Conservation (phyloP, 2,113 vertebrate genomes). For the Peucedramus taeniatus region DNA sequence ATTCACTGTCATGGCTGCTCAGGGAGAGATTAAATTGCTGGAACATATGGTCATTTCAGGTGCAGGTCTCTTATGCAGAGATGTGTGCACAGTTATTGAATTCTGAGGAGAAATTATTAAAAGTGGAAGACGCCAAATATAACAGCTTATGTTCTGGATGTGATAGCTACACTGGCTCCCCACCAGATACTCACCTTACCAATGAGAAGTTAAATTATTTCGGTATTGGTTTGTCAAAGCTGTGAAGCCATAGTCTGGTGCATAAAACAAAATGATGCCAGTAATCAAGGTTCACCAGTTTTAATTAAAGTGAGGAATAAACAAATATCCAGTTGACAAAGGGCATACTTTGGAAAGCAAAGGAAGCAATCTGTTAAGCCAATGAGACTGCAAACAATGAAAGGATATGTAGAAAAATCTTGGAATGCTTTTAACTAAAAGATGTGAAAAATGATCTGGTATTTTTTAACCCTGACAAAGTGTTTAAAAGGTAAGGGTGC, state of each 20-base stretch:
- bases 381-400: not conserved
- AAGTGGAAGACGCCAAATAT: not conserved
- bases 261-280: not conserved
- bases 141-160: not conserved
- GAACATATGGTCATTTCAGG: conserved; percentile 11
- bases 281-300: not conserved
- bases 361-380: not conserved
- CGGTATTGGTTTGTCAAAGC: not conserved
- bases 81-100: not conserved
- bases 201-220: not conserved
- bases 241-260: not conserved
- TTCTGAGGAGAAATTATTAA: not conserved
- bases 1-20: not conserved
- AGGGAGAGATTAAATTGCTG: not conserved
- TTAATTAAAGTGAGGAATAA: conserved; percentile 31
- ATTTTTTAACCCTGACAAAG: not conserved
- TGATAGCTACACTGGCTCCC: not conserved
- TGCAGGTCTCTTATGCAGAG: not conserved
- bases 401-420: not conserved
- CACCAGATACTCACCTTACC: not conserved
- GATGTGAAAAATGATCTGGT: not conserved
- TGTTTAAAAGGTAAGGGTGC: not conserved
- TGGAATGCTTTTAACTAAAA: not conserved
- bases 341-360: not conserved
- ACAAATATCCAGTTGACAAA: not conserved